phyloP scores from a whole-genome alignment of 2,797 vertebrate genomes.

The Miichthys miiuy region DNA sequence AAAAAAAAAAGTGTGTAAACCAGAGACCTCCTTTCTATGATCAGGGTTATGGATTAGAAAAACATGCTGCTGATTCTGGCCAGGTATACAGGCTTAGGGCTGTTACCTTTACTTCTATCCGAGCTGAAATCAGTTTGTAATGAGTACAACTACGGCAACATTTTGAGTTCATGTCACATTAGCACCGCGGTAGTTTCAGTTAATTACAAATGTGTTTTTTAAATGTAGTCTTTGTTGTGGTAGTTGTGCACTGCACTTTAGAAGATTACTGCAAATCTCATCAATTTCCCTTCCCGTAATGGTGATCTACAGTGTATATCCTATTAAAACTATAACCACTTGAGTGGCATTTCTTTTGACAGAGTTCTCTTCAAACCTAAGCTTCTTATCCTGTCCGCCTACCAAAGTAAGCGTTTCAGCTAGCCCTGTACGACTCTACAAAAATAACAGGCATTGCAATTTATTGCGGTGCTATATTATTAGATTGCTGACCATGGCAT shows the following conservation, averaged over 20 bases:
- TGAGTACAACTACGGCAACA: neutral
- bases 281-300: constrained; percentile 19
- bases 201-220: neutral
- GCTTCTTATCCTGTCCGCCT: constrained; percentile 14
- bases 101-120: too few relatives aligned
- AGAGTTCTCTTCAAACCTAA: constrained; percentile 13
- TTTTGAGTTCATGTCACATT: neutral
- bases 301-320: constrained; percentile 3
- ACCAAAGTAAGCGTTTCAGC: constrained; percentile 3
- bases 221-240: neutral
- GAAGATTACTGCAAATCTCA: constrained; percentile 29
- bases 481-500: neutral
- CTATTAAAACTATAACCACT: constrained; percentile 31
- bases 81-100: too few relatives aligned
- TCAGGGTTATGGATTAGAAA: neutral
- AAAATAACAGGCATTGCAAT: neutral
- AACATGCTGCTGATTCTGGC: neutral
- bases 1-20: neutral
- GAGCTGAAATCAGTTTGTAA: neutral
- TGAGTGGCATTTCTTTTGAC: constrained; percentile 24
- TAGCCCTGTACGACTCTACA: neutral
- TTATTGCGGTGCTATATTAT: neutral
- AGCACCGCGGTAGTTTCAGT: neutral
- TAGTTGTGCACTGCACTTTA: constrained; percentile 18
- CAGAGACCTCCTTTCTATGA: neutral